Evolutionary conservation across 2,113 vertebrate species (phyloP), one percentile per base, ranked within the genome.

Genomic region (Aythya baeri): DNA sequence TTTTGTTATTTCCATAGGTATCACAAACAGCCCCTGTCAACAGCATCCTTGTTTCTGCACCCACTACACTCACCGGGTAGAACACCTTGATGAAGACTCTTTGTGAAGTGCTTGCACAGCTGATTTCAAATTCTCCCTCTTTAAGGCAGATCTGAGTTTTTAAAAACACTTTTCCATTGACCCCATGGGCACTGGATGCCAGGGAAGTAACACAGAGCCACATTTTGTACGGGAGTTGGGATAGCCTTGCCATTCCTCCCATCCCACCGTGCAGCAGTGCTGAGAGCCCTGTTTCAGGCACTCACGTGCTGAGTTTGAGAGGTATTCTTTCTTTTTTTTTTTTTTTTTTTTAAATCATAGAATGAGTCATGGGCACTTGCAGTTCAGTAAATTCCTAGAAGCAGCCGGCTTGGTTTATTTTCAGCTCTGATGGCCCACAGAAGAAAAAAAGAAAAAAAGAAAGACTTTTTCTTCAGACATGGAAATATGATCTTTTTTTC

Each of bases 381-480:
- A 87, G 27, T 89, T 91, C 66, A 58, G 50, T 59, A 95, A 95
- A 95, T 90, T 81, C 90, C 86, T 67, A 67, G 65, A 91, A 79
- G 75, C 76, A 82, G 29, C 29, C 72, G 83, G 73, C 50, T 94
- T 81, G 55, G 73, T 86, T 93, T 90, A 95, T 94, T 97, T 97
- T 95, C 88, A 90, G 91, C 73, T 95, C 72, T n/a, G 9, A 54
- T 75, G 57, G 55, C 49, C 82, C 66, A 79, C 4, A 73, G 38
- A 79, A 11, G 9, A 20, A 46, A 85, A 36, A 46, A n/a, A 29
- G 17, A 81, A 29, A 31, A 43, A 36, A 50, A 50, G 22, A 23
- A 50, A 10, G 46, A 21, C 46, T 49, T 23, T 50, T 4, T 8
- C 86, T 44, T 83, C 7, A 29, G 11, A 68, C 22, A 44, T 22